Conservation (phyloP, 2,797 vertebrate genomes). For the Tinamus major region DNA sequence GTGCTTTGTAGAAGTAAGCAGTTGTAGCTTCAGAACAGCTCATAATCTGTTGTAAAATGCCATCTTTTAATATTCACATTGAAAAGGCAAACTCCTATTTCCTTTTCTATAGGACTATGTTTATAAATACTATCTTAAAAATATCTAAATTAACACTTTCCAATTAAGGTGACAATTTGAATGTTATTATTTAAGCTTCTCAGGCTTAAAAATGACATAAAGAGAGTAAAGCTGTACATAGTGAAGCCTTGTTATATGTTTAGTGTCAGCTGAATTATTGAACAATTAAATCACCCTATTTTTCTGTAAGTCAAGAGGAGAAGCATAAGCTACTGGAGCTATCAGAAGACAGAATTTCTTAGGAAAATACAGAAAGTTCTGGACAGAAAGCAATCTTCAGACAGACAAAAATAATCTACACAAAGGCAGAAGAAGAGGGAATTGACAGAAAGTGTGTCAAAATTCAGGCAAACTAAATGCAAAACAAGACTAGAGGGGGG, state of each 20-base stretch:
- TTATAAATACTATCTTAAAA: background rate
- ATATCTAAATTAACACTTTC: background rate
- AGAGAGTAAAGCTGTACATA: background rate
- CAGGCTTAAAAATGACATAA: background rate
- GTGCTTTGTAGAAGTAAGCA: background rate
- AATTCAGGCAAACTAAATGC: background rate
- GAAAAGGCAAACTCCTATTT: background rate
- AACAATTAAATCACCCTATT: background rate
- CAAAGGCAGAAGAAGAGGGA: background rate
- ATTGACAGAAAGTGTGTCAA: background rate
- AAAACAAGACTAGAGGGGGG: background rate
- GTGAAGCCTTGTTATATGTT: background rate
- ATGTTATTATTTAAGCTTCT: background rate
- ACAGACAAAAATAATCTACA: background rate
- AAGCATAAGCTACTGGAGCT: background rate
- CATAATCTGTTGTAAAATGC: background rate
- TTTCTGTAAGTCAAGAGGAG: background rate
- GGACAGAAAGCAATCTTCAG: too few species aligned
- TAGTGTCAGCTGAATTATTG: background rate
- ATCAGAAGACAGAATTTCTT: background rate
- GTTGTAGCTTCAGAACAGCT: background rate
- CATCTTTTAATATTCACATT: background rate
- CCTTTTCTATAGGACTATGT: background rate
- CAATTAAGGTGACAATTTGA: background rate
- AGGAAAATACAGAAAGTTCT: background rate